These are phyloP conservation scores for Columba livia DNA, from an alignment of 2,113 vertebrate species.

Conservation along the genomic window DNA sequence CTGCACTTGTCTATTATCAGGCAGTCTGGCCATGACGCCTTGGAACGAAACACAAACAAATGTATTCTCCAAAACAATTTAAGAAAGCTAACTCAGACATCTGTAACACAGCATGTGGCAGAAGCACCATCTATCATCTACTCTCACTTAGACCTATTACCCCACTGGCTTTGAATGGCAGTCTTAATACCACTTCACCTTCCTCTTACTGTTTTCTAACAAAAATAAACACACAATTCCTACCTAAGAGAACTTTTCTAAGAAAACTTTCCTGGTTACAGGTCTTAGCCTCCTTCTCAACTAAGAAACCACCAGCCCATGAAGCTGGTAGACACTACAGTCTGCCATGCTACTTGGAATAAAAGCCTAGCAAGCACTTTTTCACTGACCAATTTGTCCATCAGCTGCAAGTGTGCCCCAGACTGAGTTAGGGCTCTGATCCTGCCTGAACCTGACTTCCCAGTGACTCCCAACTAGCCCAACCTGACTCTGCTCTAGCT, in stretches of 20 bases:
- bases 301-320: neutral
- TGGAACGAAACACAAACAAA: neutral
- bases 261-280: neutral
- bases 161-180: neutral
- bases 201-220: neutral
- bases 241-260: neutral
- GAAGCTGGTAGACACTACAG: neutral
- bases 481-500: neutral
- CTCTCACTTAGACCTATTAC: neutral
- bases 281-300: neutral
- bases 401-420: neutral
- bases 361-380: fast-evolving
- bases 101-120: neutral
- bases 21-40: neutral
- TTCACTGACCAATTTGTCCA: neutral
- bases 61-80: fast-evolving
- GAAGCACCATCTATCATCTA: neutral
- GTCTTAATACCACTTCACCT: neutral
- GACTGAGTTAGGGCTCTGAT: neutral
- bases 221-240: neutral
- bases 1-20: neutral
- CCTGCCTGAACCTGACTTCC: neutral
- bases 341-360: neutral
- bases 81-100: neutral
- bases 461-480: neutral